Percentiles rank a stretch among this genome's conserved stretches.
Conservation (phyloP, 2,113 vertebrate genomes). For the Pollimyrus isidori region DNA sequence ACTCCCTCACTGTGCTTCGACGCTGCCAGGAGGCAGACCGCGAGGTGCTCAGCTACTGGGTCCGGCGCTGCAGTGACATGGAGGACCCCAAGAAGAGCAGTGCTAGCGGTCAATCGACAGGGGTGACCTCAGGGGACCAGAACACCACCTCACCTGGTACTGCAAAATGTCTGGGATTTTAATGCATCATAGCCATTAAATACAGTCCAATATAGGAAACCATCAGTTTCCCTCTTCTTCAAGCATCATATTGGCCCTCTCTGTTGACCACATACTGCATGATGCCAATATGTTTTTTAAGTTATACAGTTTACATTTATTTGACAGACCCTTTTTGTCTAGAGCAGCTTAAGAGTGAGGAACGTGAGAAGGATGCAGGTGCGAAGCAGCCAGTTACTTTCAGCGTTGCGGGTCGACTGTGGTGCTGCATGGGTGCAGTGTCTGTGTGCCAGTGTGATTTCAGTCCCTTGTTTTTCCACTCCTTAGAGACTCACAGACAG, state of each 20-base stretch:
- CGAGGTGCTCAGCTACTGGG: slow-evolving; percentile 92
- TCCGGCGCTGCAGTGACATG: slow-evolving; percentile 76
- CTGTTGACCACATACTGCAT: background rate
- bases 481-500: slow-evolving; percentile 86
- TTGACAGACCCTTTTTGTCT: background rate
- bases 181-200: background rate
- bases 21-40: slow-evolving; percentile 93
- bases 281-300: background rate
- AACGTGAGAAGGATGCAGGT: background rate
- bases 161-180: background rate
- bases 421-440: background rate
- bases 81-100: slow-evolving; percentile 82
- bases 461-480: slow-evolving; percentile 26
- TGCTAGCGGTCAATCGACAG: slow-evolving; percentile 67
- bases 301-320: background rate
- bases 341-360: background rate
- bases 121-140: slow-evolving; percentile 85
- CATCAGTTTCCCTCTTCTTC: background rate
- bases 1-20: slow-evolving; percentile 84
- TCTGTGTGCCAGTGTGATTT: background rate
- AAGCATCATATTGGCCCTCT: background rate
- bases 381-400: background rate
- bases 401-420: background rate
- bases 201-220: background rate
- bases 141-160: slow-evolving; percentile 65